Percentiles rank a stretch among this genome's conserved stretches.
These are phyloP conservation scores for Phenganax stokvisi DNA, from an alignment of 92 coral and sea anemone species.

Conservation along the genomic window DNA sequence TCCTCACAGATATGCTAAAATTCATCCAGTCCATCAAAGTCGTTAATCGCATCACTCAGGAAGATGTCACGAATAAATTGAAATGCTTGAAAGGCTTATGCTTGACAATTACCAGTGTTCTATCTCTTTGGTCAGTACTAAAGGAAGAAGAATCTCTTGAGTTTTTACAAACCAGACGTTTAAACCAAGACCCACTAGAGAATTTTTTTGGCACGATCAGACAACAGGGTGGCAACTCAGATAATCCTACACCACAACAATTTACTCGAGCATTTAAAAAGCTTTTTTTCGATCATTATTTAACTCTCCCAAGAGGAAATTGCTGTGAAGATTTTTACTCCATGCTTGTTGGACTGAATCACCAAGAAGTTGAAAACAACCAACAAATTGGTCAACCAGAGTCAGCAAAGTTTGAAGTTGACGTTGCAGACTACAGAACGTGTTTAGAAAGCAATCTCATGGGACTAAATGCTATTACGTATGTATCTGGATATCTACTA, in stretches of 20 bases:
- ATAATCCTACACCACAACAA: conserved; percentile 16
- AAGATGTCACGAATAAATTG: conserved; percentile 13
- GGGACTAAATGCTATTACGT: too few relatives aligned
- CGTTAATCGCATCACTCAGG: background rate
- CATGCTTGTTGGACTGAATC: background rate
- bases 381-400: too few relatives aligned
- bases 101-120: background rate
- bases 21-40: background rate
- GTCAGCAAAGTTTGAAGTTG: too few relatives aligned
- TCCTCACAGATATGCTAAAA: background rate
- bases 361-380: too few relatives aligned
- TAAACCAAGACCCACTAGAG: conserved; percentile 18
- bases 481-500: too few relatives aligned
- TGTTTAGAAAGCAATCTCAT: too few relatives aligned
- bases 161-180: background rate
- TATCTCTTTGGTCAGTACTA: background rate
- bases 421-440: too few relatives aligned
- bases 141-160: background rate
- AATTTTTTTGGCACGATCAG: background rate
- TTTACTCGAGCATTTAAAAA: conserved; percentile 18
- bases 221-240: conserved; percentile 22
- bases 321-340: background rate
- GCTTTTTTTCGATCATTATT: background rate
- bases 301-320: background rate
- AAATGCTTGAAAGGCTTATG: background rate